These are phyloP conservation scores for Caenorhabditis sp. DNA, from an alignment of 2,888 invertebrate genomes.

Conservation along the genomic window DNA sequence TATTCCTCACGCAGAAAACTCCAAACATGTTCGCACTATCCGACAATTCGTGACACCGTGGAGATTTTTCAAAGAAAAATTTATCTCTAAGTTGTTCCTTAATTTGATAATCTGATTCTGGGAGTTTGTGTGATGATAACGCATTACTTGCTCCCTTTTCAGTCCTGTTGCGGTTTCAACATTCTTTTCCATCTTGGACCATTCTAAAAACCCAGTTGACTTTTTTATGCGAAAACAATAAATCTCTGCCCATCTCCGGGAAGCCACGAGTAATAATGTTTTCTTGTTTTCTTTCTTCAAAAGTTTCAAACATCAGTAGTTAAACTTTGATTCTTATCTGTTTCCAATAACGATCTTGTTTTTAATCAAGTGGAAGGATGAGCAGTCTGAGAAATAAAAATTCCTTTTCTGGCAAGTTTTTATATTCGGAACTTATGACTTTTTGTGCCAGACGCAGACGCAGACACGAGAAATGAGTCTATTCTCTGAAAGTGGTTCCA, in stretches of 20 bases:
- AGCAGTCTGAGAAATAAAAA: conserved; percentile 9
- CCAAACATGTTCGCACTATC: no score
- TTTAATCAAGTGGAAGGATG: conserved; percentile 30
- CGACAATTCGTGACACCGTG: no score
- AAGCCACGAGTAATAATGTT: conserved; percentile 15
- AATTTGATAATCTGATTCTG: no score
- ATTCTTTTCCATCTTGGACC: no score
- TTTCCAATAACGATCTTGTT: conserved; percentile 22
- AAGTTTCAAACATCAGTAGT: conserved; percentile 31
- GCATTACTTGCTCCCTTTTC: no score
- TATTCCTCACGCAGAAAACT: no score
- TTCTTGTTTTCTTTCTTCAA: not conserved
- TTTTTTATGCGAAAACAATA: not conserved
- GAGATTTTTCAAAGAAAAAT: not conserved
- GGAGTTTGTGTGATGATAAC: no score
- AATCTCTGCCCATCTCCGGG: not conserved
- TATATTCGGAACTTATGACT: conserved; percentile 49
- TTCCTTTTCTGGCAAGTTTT: conserved; percentile 1
- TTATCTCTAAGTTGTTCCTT: no score
- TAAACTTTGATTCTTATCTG: conserved; percentile 44
- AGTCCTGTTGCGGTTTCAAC: no score
- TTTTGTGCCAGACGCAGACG: conserved; percentile 17
- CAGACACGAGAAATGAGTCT: not conserved
- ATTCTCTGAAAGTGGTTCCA: not conserved
- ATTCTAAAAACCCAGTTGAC: no score